A percentile compares a stretch with the other conserved stretches of the same genome.
phyloP scores from a whole-genome alignment of 2,113 vertebrate genomes.

The Tricholaema leucomelas region DNA sequence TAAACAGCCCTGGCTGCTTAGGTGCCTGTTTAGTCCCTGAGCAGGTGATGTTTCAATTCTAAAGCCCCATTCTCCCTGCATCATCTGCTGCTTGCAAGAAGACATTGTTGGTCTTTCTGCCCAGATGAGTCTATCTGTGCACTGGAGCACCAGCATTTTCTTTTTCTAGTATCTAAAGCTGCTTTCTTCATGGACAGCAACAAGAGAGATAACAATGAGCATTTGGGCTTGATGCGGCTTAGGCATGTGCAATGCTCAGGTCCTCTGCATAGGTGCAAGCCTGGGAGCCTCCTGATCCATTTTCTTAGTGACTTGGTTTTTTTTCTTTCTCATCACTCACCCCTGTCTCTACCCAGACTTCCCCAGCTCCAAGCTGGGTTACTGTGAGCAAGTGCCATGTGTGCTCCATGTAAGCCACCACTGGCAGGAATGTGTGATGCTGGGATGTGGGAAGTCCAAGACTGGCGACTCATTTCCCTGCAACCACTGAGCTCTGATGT shows the following conservation, averaged over 20 bases:
- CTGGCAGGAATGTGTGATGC: neutral
- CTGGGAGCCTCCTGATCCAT: neutral
- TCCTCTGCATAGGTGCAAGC: neutral
- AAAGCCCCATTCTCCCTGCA: neutral
- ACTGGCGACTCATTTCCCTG: neutral
- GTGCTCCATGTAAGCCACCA: neutral
- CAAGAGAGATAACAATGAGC: neutral
- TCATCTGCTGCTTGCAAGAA: neutral
- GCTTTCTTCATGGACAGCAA: neutral
- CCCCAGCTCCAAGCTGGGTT: neutral
- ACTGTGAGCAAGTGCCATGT: neutral
- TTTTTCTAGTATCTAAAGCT: neutral
- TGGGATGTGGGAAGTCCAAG: neutral
- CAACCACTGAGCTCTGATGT: neutral
- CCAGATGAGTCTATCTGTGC: neutral
- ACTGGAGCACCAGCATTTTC: neutral
- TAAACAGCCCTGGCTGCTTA: neutral
- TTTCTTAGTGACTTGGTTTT: neutral
- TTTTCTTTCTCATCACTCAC: neutral
- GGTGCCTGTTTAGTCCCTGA: neutral
- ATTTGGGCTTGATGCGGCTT: rapidly evolving
- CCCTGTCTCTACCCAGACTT: neutral
- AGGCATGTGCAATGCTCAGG: neutral
- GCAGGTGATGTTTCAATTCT: neutral
- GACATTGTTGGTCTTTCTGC: neutral